Conservation (phyloP, 2,797 vertebrate genomes). For the Pseudotriccus pelzelni region DNA sequence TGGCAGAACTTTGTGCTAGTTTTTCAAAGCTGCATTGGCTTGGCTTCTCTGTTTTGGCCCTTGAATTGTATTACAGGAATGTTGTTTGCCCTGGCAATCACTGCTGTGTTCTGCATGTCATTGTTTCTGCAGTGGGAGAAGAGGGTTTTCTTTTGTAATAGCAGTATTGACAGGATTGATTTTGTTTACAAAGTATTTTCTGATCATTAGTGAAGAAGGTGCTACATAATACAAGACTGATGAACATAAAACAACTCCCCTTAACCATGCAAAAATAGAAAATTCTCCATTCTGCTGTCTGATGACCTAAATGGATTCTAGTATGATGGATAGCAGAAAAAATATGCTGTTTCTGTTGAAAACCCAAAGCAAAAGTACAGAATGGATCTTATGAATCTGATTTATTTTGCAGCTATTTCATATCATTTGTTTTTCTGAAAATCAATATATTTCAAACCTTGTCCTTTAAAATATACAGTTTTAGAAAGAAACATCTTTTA, state of each 20-base stretch:
- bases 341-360: not conserved
- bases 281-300: not conserved
- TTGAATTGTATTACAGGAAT: not conserved
- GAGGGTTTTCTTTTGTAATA: not conserved
- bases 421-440: not conserved
- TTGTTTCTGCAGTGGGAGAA: not conserved
- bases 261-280: not conserved
- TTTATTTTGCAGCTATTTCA: not conserved
- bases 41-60: conserved; percentile 32
- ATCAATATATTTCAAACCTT: not conserved
- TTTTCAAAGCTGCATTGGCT: conserved; percentile 47
- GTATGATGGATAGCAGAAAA: not conserved
- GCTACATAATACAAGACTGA: not conserved
- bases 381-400: not conserved
- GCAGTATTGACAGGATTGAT: not conserved
- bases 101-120: not conserved
- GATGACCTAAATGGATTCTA: not conserved
- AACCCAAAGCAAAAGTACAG: not conserved
- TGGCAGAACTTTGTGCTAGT: not conserved
- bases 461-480: not conserved
- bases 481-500: not conserved
- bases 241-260: not conserved
- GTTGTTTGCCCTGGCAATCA: not conserved
- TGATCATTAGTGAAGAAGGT: not conserved
- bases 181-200: not conserved